Base-by-base conservation (phyloP, 2,888 invertebrate species). In the Drosophila helvetica region DNA sequence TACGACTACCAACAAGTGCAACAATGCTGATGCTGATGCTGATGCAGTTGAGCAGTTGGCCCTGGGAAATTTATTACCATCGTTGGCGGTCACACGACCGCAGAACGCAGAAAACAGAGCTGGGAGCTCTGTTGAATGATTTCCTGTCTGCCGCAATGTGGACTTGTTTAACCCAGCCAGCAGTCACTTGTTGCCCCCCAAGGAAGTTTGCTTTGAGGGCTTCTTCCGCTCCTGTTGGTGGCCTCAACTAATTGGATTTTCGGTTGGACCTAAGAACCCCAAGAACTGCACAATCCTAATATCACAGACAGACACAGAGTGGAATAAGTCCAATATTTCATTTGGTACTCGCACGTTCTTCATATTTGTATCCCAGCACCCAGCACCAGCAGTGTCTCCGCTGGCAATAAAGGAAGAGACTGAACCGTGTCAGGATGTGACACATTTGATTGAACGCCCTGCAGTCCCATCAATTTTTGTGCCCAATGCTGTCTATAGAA, bases 391-490 rank as follows among this genome's bases (percentile, higher is more conserved):
- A 15, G 6, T 15, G 38, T 2, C 38, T 38, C 6, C 50, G 47
- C 65, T 65, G 62, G 58, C 73, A 65, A 67, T 71, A 80, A 67
- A 47, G 70, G 52, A 51, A 65, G 80, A 65, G 80, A 74, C 60
- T 71, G 67, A 77, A 79, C 71, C 6, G 71, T 68, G 78, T 66
- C 69, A 73, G 70, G 81, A 63, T 83, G 69, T 83, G 87, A 86
- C 84, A 88, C 67, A 69, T 83, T 88, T 88, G 89, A 83, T 83
- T 86, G 89, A 88, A 88, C 62, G 72, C 75, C 52, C 56, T 74
- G 75, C 75, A 74, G 57, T 51, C 58, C 68, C 57, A 74, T 71
- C 53, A 54, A 71, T 64, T 74, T 74, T 45, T 57, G 64, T 56
- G 68, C 71, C 52, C 62, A 46, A 48, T 63, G 64, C 48, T 46